Evolutionary conservation across 2,888 invertebrate species (phyloP), one percentile per base, ranked within the genome.

Genomic region (Phaedon cochleariae): DNA sequence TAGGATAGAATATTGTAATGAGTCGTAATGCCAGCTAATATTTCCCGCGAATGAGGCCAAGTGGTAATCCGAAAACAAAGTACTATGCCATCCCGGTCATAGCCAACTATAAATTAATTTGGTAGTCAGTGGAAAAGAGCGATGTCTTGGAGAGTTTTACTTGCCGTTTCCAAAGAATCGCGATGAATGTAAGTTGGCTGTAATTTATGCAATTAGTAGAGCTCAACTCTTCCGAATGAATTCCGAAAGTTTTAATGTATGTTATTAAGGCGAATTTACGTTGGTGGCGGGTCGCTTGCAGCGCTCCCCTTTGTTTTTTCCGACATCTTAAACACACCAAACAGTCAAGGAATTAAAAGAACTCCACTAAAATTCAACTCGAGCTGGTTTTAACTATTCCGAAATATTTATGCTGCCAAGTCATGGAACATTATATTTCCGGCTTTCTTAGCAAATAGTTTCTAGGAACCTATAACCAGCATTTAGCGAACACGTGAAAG

Each of bases 191-290:
- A 79, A 82, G 79, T 82, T 79, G 76, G 76, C 79, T 78, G 78
- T 81, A 83, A 82, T 83, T 81, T 80, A 77, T 78, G 82, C 79
- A 83, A 83, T 82, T 83, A 82, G 82, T 81, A 75, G 78, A 79
- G 81, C 80, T 81, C 76, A 80, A 80, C 79, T 81, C 79, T 77
- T 76, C 77, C 76, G 77, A 81, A 77, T 78, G 78, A 81, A 79
- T 79, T 80, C 79, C 76, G 76, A 80, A 82, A 82, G 76, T 82
- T 82, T 82, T 82, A 82, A 82, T 82, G 81, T 81, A 73, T 79
- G 81, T 81, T 81, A 81, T 82, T 82, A 82, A 79, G 77, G 79
- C 74, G 77, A 81, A 81, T 81, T 82, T 81, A 77, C 79, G 79
- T 78, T 76, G 76, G 70, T 74, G 62, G 71, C 69, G 69, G 69